Evolutionary conservation across 2,113 vertebrate species (phyloP), one percentile per base, ranked within the genome.

Genomic region (Brachirus orientalis): DNA sequence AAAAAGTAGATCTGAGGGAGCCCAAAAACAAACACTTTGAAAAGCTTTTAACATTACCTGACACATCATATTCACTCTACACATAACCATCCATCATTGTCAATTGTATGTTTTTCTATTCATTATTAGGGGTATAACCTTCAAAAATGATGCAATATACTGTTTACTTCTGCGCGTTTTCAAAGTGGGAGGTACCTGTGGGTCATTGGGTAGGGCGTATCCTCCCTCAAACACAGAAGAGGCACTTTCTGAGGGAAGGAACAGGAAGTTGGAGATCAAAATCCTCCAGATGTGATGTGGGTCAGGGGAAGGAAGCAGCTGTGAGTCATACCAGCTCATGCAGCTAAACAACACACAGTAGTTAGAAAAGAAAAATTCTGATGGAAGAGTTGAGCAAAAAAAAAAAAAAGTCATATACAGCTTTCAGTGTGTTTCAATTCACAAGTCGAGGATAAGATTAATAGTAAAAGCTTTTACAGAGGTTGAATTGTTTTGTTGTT

Each of bases 1-100:
- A 75, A 0, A 14, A 88, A 72, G 73, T 79, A 70, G 53, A 89
- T 62, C 86, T 88, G 67, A 4, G 7, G 38, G n/a, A 41, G 19
- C 5, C 4, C 36, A n/a, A 37, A 11, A 16, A 14, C 0, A 33
- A 13, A 13, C 45, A 4, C n/a, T n/a, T 12, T 16, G 12, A 12
- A 38, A 28, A 18, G 38, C 3, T 28, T n/a, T n/a, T n/a, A n/a
- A n/a, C 28, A 28, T 62, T 37, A 11, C 6, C n/a, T 38, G 35
- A 46, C 18, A 43, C 6, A 10, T 11, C 38, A n/a, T 16, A 33
- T 52, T 36, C 12, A 0, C 4, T n/a, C 38, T 18, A 38, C 17
- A 59, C 0, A 0, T 20, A 18, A 10, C 6, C 12, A 18, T 12
- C 7, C 28, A 28, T 28, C 6, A 33, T 18, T 28, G n/a, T 46